These are phyloP conservation scores for Drosophila ananassae DNA, from an alignment of 1,140 invertebrate genomes.

Conservation along the genomic window DNA sequence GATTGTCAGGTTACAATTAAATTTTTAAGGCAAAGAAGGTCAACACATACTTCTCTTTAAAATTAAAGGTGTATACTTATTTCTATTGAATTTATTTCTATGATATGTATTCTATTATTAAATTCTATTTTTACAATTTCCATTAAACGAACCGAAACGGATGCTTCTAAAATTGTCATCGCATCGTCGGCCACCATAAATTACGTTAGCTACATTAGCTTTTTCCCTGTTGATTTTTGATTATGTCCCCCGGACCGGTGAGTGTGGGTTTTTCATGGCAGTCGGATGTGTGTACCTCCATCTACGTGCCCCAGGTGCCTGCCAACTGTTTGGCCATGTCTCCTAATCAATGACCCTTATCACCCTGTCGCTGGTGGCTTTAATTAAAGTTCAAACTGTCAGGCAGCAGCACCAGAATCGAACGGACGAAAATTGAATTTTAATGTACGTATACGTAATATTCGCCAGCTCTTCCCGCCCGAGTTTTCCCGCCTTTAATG, in stretches of 20 bases:
- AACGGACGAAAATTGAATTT: constrained; percentile 72
- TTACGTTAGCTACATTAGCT: constrained; percentile 19
- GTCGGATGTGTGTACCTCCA: neutral
- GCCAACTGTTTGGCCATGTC: constrained; percentile 43
- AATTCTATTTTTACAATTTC: neutral
- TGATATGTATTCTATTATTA: neutral
- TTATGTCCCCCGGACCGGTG: constrained; percentile 17
- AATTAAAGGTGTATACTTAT: neutral
- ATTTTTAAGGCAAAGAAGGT: neutral
- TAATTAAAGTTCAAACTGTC: constrained; percentile 78
- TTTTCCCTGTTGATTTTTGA: constrained; percentile 47
- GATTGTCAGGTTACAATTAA: neutral
- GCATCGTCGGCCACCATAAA: constrained; percentile 10
- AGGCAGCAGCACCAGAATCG: constrained; percentile 18
- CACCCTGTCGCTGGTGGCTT: constrained; percentile 51
- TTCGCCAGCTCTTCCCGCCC: constrained; percentile 15
- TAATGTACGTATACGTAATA: constrained; percentile 64
- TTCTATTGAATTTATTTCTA: neutral
- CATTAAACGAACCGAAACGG: neutral
- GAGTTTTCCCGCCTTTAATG: constrained; percentile 44
- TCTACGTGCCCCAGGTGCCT: constrained; percentile 52
- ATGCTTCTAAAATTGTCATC: too few relatives aligned
- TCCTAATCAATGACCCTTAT: constrained; percentile 74
- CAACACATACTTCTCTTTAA: neutral
- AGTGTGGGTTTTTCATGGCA: constrained; percentile 5